A percentile compares a stretch with the other conserved stretches of the same genome.
Conservation (phyloP, 1,140 invertebrate genomes). For the Triops longicaudatus region DNA sequence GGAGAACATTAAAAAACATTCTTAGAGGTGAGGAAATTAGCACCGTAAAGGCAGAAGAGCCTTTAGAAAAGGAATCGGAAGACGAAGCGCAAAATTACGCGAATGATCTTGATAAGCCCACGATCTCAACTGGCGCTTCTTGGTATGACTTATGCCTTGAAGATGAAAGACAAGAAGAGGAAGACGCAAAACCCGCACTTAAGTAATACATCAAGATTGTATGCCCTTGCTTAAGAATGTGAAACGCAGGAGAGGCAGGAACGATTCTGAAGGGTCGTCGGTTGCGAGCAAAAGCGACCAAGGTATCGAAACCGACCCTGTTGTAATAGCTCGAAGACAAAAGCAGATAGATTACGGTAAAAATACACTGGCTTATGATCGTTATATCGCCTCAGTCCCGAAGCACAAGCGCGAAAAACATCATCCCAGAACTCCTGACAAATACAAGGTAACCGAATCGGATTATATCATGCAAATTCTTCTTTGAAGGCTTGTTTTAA, state of each 20-base stretch:
- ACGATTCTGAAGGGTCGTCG: background rate
- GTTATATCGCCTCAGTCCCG: slow-evolving; percentile 61
- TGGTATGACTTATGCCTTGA: background rate
- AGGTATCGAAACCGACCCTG: slow-evolving; percentile 58
- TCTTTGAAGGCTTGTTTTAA: too few relatives aligned
- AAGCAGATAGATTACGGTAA: slow-evolving; percentile 94
- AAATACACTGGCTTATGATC: slow-evolving; percentile 79
- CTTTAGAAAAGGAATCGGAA: background rate
- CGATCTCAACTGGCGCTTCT: background rate
- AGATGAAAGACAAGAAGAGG: background rate
- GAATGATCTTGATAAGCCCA: background rate
- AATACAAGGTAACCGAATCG: slow-evolving; percentile 51
- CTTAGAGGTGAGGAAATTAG: background rate
- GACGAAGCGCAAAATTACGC: background rate
- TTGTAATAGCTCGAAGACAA: slow-evolving; percentile 62
- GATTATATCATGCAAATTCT: too few relatives aligned
- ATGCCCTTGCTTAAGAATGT: background rate
- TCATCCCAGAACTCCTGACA: slow-evolving; percentile 80
- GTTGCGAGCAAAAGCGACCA: background rate
- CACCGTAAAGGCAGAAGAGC: background rate
- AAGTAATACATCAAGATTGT: background rate
- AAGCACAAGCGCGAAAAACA: slow-evolving; percentile 53
- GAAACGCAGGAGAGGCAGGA: background rate
- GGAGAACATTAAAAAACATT: background rate
- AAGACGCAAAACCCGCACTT: background rate